phyloP scores from a whole-genome alignment of 2,797 vertebrate genomes.

The Cossypha caffra region DNA sequence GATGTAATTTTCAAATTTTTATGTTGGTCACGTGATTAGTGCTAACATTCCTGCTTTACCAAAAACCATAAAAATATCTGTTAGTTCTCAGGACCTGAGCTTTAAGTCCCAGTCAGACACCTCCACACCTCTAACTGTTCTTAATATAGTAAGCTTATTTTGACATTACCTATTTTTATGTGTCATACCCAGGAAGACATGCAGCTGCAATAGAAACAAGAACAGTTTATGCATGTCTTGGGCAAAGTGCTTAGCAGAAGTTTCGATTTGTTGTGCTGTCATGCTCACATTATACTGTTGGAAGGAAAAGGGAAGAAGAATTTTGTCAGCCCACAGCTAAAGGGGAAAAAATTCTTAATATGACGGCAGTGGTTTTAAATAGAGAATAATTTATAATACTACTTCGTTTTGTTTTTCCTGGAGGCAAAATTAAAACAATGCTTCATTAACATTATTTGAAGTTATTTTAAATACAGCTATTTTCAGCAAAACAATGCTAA shows the following conservation, averaged over 20 bases:
- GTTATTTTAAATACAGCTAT: conserved; percentile 37
- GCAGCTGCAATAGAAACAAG: background rate
- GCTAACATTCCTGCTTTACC: background rate
- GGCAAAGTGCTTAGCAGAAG: background rate
- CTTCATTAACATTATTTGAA: conserved; percentile 44
- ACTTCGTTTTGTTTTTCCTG: background rate
- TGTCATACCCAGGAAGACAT: background rate
- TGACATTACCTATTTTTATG: conserved; percentile 11
- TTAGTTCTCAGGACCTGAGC: background rate
- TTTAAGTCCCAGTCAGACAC: background rate
- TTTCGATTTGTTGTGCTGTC: background rate
- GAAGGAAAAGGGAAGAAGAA: background rate
- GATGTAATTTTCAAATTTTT: background rate
- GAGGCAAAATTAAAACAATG: conserved; percentile 48
- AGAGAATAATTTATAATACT: background rate
- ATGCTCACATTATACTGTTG: background rate
- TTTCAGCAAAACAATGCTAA: conserved; percentile 29
- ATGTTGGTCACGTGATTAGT: background rate
- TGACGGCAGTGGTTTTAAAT: background rate
- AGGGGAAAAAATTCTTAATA: conserved; percentile 1
- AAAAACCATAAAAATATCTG: background rate
- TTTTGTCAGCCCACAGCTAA: background rate
- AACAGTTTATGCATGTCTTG: background rate
- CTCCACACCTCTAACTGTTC: background rate
- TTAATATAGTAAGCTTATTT: conserved; percentile 14